Evolutionary conservation across 2,888 invertebrate species (phyloP).

Genomic region (Orthosia gothica): DNA sequence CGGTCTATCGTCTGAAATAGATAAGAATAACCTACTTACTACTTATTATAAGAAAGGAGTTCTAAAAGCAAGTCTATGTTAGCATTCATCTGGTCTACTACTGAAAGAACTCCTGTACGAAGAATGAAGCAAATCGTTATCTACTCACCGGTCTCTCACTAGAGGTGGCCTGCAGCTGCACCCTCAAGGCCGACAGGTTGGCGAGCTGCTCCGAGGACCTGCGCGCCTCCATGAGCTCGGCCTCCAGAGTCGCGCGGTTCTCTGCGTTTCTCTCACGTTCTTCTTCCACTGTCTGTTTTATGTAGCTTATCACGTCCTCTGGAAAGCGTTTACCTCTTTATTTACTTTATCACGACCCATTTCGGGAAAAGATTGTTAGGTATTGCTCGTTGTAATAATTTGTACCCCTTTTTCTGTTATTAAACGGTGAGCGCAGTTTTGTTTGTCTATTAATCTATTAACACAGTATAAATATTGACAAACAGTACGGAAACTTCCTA

Average conservation of each 20-base stretch:
- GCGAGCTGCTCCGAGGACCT: constrained; percentile 83
- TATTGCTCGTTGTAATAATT: neutral
- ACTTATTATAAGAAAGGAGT: no score
- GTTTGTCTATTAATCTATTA: no score
- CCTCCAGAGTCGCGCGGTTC: constrained; percentile 80
- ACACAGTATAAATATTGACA: no score
- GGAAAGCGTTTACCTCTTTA: constrained; percentile 40
- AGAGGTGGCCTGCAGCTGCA: constrained; percentile 80
- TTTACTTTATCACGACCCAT: neutral
- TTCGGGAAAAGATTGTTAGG: neutral
- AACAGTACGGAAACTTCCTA: no score
- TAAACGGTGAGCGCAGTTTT: no score
- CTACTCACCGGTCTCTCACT: constrained; percentile 80
- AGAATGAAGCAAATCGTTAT: no score
- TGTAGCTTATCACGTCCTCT: constrained; percentile 87
- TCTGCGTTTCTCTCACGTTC: constrained; percentile 85
- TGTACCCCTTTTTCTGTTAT: no score
- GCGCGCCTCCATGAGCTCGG: constrained; percentile 82
- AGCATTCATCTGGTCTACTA: no score
- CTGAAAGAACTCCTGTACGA: no score
- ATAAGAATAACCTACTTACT: no score
- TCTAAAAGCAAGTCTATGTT: neutral
- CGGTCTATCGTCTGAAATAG: constrained; percentile 81
- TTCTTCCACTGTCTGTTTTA: constrained; percentile 85
- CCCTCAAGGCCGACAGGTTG: constrained; percentile 79